phyloP scores from a whole-genome alignment of 2,113 vertebrate genomes.

The Sinocyclocheilus rhinocerous region DNA sequence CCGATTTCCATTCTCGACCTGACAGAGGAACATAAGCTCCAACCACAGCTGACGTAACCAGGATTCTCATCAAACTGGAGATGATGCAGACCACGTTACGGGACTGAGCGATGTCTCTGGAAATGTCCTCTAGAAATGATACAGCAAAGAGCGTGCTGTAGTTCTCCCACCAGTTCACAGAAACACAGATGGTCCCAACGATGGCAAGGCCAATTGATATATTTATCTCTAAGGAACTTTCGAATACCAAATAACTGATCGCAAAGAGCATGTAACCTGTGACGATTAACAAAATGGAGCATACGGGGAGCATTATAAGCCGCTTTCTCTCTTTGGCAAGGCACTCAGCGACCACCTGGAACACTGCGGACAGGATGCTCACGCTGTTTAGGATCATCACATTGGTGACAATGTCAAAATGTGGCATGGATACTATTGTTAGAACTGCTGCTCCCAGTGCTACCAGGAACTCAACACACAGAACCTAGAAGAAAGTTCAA shows the following conservation, averaged over 20 bases:
- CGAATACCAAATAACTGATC: slow-evolving; percentile 8
- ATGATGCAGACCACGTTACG: slow-evolving; percentile 52
- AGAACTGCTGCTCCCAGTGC: slow-evolving; percentile 64
- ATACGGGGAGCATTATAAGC: slow-evolving; percentile 32
- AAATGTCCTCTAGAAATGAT: slow-evolving; percentile 36
- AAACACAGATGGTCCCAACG: slow-evolving; percentile 46
- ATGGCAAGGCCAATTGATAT: slow-evolving; percentile 43
- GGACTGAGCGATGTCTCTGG: slow-evolving; percentile 41
- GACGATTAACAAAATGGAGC: slow-evolving; percentile 31
- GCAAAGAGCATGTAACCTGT: slow-evolving; percentile 45
- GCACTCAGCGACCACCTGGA: slow-evolving; percentile 61
- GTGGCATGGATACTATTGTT: slow-evolving; percentile 70
- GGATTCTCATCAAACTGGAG: slow-evolving; percentile 48
- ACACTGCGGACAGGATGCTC: slow-evolving; percentile 62
- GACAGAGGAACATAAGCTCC: slow-evolving; percentile 32
- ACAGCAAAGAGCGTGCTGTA: slow-evolving; percentile 46
- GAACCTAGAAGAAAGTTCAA: slow-evolving; percentile 58
- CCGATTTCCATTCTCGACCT: background rate
- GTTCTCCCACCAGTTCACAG: slow-evolving; percentile 61
- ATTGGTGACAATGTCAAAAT: slow-evolving; percentile 74
- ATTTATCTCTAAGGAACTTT: background rate
- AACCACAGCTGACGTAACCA: slow-evolving; percentile 46
- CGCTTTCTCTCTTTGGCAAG: slow-evolving; percentile 12
- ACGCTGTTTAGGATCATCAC: slow-evolving; percentile 69
- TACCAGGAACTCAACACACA: slow-evolving; percentile 65